phyloP scores from a whole-genome alignment of 2,888 invertebrate species.

The Drosophila niveifrons region DNA sequence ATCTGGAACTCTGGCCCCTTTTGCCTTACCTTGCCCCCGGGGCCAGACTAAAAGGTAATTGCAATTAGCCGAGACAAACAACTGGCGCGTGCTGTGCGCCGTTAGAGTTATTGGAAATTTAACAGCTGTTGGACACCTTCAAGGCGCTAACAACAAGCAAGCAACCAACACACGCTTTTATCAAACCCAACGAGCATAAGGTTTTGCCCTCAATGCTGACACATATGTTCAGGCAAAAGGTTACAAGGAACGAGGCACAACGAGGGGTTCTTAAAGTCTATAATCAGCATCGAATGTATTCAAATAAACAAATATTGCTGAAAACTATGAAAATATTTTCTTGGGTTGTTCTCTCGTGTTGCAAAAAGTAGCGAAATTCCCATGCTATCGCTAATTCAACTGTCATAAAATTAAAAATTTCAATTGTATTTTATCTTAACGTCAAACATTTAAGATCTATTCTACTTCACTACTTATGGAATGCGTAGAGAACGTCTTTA shows the following conservation, averaged over 20 bases:
- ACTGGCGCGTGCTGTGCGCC: conserved; percentile 71
- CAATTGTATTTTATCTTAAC: too few relatives aligned
- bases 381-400: too few relatives aligned
- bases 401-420: too few relatives aligned
- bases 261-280: background rate
- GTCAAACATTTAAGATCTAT: too few relatives aligned
- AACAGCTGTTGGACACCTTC: conserved; percentile 65
- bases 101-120: conserved; percentile 23
- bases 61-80: conserved; percentile 56
- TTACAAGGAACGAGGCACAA: background rate
- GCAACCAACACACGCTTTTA: conserved; percentile 9
- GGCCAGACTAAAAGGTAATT: conserved; percentile 21
- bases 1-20: background rate
- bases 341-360: background rate
- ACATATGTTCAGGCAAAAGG: conserved; percentile 3
- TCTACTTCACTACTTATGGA: too few relatives aligned
- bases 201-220: conserved; percentile 6
- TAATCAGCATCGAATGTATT: background rate
- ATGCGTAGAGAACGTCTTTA: too few relatives aligned
- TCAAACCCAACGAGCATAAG: conserved; percentile 19
- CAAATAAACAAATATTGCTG: background rate
- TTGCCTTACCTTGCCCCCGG: conserved; percentile 23
- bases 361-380: background rate
- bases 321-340: background rate
- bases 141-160: conserved; percentile 42